Evolutionary conservation across 2,888 invertebrate species (phyloP), one percentile per base, ranked within the genome.

Genomic region (Escarpia spicata): DNA sequence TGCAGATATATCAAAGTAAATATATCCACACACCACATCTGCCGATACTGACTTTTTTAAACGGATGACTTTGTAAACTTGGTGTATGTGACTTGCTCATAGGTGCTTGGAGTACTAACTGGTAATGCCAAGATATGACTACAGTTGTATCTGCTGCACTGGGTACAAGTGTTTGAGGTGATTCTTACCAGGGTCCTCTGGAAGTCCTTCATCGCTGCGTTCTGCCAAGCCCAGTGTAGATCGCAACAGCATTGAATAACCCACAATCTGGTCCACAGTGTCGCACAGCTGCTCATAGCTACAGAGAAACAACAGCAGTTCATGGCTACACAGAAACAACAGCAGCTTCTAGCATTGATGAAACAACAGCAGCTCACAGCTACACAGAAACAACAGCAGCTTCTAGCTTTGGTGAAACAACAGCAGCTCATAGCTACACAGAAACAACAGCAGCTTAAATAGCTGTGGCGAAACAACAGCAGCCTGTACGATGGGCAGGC

Each of bases 11-110:
- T 52, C 52, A 15, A 75, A 75, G 75, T 26, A 75, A 26, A 75
- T 75, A 75, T 75, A 75, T 75, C 75, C 75, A 75, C 75, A 75
- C 19, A 75, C n/a, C 75, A 75, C 75, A 75, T 26, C 75, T 75
- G n/a, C 6, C 19, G 15, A 3, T 75, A 26, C 26, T 12, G 52
- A 12, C 15, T 75, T 75, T 75, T 75, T 26, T 75, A 19, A 19
- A 75, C 6, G 19, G 26, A 26, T 75, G n/a, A 75, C 26, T 75
- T 75, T 75, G 19, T n/a, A 15, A 75, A 75, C n/a, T 75, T n/a
- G 75, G 75, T 19, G 75, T 75, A 26, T 75, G 26, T 75, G n/a
- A 75, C 26, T 26, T 75, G 6, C 75, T 75, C 26, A 2, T 26
- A 26, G 19, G 75, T 75, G 19, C 6, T 26, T 75, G 19, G 19